Evolutionary conservation across 2,113 vertebrate species (phyloP), one percentile per base, ranked within the genome.

Genomic region (Carassius auratus): DNA sequence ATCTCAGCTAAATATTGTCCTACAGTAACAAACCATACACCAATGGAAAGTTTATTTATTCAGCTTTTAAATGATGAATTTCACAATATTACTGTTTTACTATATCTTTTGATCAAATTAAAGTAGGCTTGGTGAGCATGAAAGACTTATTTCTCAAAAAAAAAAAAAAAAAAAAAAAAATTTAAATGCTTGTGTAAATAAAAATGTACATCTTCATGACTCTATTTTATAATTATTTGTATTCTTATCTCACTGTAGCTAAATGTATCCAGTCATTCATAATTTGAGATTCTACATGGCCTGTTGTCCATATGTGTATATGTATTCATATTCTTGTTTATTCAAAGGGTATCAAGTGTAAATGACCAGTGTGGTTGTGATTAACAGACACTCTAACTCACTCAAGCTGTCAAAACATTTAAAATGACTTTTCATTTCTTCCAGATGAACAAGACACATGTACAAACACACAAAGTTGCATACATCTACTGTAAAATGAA

Each of bases 371-470:
- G 85, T 91, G 91, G 87, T 92, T 89, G 82, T 92, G 89, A 92
- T 93, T 92, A 92, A 80, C 42, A 45, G 4, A 84, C 42, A 52
- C 87, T 88, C 73, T 83, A 87, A 83, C 83, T 66, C 79, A 66
- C 71, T 83, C 78, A 85, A 87, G 86, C 89, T 93, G 91, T 86
- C 87, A 90, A 92, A 92, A 93, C 90, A 92, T 92, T 45, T 64
- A 91, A 90, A 93, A 91, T 86, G 3, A 88, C 87, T 88, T 90
- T 91, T 92, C 84, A 91, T 93, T 92, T 93, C 89, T 90, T 91
- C 78, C 26, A 84, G 36, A 83, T 76, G 4, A 84, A 55, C 73
- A 71, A 42, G 81, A 76, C 84, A n/a, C 71, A 61, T 12, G 7
- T 30, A 23, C 57, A 45, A 21, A 2, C 55, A 57, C 76, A 81